phyloP scores from a whole-genome alignment of 2,113 vertebrate species.

The Cynoglossus semilaevis region DNA sequence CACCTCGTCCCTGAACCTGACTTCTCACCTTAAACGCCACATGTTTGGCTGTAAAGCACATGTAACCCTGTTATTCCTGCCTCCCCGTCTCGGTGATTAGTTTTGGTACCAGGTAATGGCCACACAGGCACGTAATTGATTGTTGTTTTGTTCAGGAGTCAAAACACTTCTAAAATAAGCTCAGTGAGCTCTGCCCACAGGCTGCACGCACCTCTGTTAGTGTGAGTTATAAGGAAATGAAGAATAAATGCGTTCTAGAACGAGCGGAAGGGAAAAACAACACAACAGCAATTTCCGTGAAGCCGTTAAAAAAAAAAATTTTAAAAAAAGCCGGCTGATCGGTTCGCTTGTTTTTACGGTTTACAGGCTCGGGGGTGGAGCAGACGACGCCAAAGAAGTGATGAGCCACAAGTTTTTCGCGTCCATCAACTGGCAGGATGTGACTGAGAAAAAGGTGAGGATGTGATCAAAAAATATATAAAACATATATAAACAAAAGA shows the following conservation, averaged over 20 bases:
- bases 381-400: slow-evolving; percentile 90
- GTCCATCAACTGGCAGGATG: slow-evolving; percentile 89
- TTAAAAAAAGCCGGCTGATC: slow-evolving; percentile 11
- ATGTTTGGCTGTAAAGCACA: slow-evolving; percentile 22
- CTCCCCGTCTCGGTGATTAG: slow-evolving; percentile 41
- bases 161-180: slow-evolving; percentile 46
- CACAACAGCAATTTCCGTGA: not conserved
- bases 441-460: slow-evolving; percentile 86
- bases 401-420: slow-evolving; percentile 92
- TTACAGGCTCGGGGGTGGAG: slow-evolving; percentile 87
- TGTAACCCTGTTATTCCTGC: slow-evolving; percentile 47
- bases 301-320: slow-evolving; percentile 14
- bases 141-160: slow-evolving; percentile 51
- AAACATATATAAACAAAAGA: not conserved
- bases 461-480: not conserved
- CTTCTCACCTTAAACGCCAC: not conserved
- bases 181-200: slow-evolving; percentile 33
- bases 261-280: slow-evolving; percentile 15
- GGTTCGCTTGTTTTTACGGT: slow-evolving; percentile 8
- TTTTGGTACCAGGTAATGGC: slow-evolving; percentile 41
- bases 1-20: too few species aligned
- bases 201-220: slow-evolving; percentile 2
- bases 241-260: slow-evolving; percentile 20
- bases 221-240: slow-evolving; percentile 37
- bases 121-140: slow-evolving; percentile 48